Conservation (phyloP, 2,888 invertebrate species). For the Pollenia amentaria region DNA sequence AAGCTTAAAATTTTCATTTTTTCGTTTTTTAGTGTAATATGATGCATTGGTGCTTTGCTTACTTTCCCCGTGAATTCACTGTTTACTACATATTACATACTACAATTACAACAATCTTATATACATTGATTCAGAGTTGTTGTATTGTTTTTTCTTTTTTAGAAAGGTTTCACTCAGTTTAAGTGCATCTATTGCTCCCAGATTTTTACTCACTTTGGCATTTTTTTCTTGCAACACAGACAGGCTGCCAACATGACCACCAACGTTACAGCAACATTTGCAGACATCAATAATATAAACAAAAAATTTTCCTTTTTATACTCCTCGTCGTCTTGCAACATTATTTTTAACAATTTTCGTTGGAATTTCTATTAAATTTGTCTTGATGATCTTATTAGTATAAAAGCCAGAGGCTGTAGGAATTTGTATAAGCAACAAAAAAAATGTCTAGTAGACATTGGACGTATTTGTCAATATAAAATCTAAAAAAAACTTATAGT, state of each 20-base stretch:
- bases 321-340: constrained; percentile 66
- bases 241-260: constrained; percentile 88
- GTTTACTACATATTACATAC: constrained; percentile 17
- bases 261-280: constrained; percentile 83
- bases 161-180: constrained; percentile 68
- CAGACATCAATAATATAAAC: constrained; percentile 81
- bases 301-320: constrained; percentile 70
- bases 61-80: constrained; percentile 57
- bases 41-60: constrained; percentile 48
- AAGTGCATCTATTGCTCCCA: background rate
- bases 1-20: background rate
- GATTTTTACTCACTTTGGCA: constrained; percentile 88
- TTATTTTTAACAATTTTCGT: constrained; percentile 33
- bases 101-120: constrained; percentile 36
- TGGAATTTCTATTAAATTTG: constrained; percentile 45
- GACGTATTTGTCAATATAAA: constrained; percentile 59
- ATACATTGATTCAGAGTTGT: constrained; percentile 23
- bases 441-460: constrained; percentile 64
- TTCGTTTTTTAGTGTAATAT: constrained; percentile 9
- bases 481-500: constrained; percentile 12
- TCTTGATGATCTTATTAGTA: constrained; percentile 43
- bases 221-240: constrained; percentile 90
- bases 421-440: constrained; percentile 37
- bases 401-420: constrained; percentile 56
- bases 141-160: constrained; percentile 62